phyloP scores from a whole-genome alignment of 2,888 invertebrate genomes.

The Hirtodrosophila trivittata region DNA sequence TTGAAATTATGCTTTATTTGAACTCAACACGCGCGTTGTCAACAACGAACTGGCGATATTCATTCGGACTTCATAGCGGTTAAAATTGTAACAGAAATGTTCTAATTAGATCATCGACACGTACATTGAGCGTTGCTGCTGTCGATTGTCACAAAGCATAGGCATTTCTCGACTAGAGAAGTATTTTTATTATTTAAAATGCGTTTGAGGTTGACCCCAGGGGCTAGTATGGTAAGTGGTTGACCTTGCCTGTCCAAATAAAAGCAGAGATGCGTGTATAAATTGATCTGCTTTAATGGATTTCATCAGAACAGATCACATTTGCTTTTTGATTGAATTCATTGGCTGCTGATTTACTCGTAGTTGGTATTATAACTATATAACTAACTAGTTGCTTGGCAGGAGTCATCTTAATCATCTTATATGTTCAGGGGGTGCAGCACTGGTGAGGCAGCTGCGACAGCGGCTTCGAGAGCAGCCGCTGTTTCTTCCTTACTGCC shows the following conservation, averaged over 20 bases:
- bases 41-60: slow-evolving; percentile 38
- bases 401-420: slow-evolving; percentile 7
- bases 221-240: slow-evolving; percentile 37
- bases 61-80: slow-evolving; percentile 2
- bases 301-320: slow-evolving; percentile 34
- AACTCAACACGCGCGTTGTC: slow-evolving; percentile 29
- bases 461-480: slow-evolving; percentile 34
- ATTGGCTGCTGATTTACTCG: slow-evolving; percentile 10
- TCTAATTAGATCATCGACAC: slow-evolving; percentile 49
- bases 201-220: slow-evolving; percentile 38
- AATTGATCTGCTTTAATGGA: slow-evolving; percentile 61
- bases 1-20: slow-evolving; percentile 25
- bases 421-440: slow-evolving; percentile 41
- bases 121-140: slow-evolving; percentile 23
- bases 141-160: slow-evolving; percentile 6
- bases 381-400: slow-evolving; percentile 28
- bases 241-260: slow-evolving; percentile 49
- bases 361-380: slow-evolving; percentile 22
- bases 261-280: slow-evolving; percentile 42
- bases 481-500: slow-evolving; percentile 79
- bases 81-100: slow-evolving; percentile 45
- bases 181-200: slow-evolving; percentile 44
- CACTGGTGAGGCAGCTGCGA: slow-evolving; percentile 24
- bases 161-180: slow-evolving; percentile 21
- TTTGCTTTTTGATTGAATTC: slow-evolving; percentile 36